Evolutionary conservation across 2,888 invertebrate species (phyloP).

Genomic region (Saturnia japonica): DNA sequence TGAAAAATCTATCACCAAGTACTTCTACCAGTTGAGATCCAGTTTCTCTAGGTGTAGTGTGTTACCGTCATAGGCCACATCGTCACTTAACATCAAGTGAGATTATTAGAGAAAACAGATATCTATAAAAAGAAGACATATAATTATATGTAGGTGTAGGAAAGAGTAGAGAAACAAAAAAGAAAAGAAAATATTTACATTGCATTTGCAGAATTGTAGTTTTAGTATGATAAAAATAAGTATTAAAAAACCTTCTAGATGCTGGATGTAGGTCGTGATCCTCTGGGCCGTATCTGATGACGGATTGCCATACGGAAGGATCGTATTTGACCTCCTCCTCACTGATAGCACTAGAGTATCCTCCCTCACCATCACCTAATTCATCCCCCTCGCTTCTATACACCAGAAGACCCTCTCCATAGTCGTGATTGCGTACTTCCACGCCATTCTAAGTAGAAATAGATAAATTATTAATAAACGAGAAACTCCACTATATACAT

Average conservation of each 20-base stretch:
- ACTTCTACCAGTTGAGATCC: too few relatives aligned
- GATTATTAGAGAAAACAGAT: too few relatives aligned
- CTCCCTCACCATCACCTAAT: conserved; percentile 76
- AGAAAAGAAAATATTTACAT: background rate
- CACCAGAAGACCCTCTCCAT: conserved; percentile 82
- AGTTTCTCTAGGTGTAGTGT: too few relatives aligned
- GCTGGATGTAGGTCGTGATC: conserved; percentile 72
- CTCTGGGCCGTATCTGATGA: conserved; percentile 83
- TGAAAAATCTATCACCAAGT: too few relatives aligned
- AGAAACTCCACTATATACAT: background rate
- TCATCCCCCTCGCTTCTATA: conserved; percentile 72
- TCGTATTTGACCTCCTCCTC: conserved; percentile 89
- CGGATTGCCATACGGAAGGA: conserved; percentile 86
- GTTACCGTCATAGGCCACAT: too few relatives aligned
- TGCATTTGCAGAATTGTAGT: background rate
- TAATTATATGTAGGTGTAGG: background rate
- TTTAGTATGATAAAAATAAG: background rate
- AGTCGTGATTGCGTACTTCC: conserved; percentile 63
- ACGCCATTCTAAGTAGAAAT: conserved; percentile 45
- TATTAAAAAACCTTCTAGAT: conserved; percentile 78
- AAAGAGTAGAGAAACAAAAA: background rate
- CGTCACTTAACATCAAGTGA: too few relatives aligned
- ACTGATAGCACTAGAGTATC: conserved; percentile 88
- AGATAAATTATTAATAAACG: background rate
- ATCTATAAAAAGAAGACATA: background rate